Conservation (phyloP, 2,888 invertebrate genomes). For the Himalopsyche japonica region DNA sequence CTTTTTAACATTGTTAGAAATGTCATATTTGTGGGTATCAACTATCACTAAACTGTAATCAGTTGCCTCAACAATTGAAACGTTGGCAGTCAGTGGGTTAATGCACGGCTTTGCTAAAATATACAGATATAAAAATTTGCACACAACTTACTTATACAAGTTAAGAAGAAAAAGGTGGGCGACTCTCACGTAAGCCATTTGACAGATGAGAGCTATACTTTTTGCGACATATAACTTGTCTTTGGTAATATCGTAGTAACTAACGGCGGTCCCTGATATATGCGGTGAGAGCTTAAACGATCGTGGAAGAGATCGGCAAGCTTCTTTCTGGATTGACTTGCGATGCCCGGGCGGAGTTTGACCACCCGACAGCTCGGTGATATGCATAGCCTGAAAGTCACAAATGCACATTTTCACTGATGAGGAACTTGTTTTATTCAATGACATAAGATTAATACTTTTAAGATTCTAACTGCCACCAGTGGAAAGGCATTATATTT, state of each 20-base stretch:
- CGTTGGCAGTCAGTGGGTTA: too few species aligned
- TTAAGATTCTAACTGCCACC: too few species aligned
- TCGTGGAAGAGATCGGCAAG: slow-evolving; percentile 83
- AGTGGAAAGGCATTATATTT: background rate
- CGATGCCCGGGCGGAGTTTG: slow-evolving; percentile 68
- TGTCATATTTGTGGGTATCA: too few species aligned
- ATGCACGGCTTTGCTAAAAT: background rate
- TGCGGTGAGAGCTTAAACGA: slow-evolving; percentile 85
- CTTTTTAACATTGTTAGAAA: too few species aligned
- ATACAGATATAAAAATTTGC: background rate
- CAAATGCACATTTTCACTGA: background rate
- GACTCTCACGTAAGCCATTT: slow-evolving; percentile 87
- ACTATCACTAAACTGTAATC: too few species aligned
- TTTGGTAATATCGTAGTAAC: slow-evolving; percentile 90
- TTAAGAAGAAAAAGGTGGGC: slow-evolving; percentile 85
- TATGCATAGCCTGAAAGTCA: slow-evolving; percentile 77
- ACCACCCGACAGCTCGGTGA: slow-evolving; percentile 85
- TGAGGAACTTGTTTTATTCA: too few species aligned
- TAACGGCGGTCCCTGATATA: slow-evolving; percentile 74
- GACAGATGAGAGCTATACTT: slow-evolving; percentile 90
- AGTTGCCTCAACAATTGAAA: too few species aligned
- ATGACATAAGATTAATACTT: too few species aligned
- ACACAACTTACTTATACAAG: slow-evolving; percentile 72
- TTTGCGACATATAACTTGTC: slow-evolving; percentile 95
- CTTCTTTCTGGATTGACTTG: slow-evolving; percentile 64